Evolutionary conservation across 1,140 invertebrate genomes (phyloP), one percentile per base, ranked within the genome.

Genomic region (Vanessa atalanta): DNA sequence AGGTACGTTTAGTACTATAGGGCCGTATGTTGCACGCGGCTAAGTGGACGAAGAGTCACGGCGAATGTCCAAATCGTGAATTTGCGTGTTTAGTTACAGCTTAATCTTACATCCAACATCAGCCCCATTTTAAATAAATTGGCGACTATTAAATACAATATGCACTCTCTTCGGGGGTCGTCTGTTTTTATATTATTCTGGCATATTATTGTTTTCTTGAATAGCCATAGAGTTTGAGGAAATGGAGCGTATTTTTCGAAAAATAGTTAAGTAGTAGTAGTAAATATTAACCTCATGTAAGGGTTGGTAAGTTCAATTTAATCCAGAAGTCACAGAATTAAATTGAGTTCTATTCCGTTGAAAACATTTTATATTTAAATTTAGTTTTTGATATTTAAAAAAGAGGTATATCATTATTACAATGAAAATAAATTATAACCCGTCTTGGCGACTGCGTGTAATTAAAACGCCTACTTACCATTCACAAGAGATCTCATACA

Each of bases 1-100:
- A 43, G 0, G 37, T 43, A 43, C 37, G 6, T 0, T 9, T n/a
- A 15, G 11, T 61, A 37, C 2, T 31, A 43, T 37, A 26, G 20
- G 20, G 0, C 20, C 6, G 14, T 43, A 14, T 57, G 16, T 47
- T 20, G 13, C 13, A 57, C 50, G 6, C 47, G 16, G 11, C 14
- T 47, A 69, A 55, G 55, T 60, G 66, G 66, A 61, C 57, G 8
- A 9, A 23, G 26, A 31, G 57, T 69, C 66, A 69, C 66, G 66
- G n/a, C 37, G 3, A 57, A 47, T 60, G 53, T 57, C 66, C 51
- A 69, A 69, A 69, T 69, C 53, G 53, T 69, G 66, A 14, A 23
- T 60, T 8, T 60, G 37, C 43, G 31, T 47, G 20, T 47, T 69
- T 69, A 47, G 43, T 65, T 47, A 60, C 26, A 61, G 11, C 31